Base-by-base conservation (phyloP, 1,140 invertebrate genomes). In the Hydropsyche tenuis region DNA sequence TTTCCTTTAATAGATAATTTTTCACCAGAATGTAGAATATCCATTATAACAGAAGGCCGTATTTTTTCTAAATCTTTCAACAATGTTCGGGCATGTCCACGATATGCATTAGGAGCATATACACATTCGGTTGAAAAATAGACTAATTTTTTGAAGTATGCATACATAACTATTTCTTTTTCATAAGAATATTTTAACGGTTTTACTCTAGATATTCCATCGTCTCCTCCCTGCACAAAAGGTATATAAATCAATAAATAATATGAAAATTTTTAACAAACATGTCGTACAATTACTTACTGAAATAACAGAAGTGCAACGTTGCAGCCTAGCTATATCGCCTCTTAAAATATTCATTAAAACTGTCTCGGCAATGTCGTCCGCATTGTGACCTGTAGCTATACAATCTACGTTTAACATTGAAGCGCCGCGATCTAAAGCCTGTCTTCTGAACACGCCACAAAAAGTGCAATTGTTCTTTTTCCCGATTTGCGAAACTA, bases 161-260 rank as follows among this genome's bases (percentile, higher is more conserved):
- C 97, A 87, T 99, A 99, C 95, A 99, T 98, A 0, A 99, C 98
- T 81, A 99, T 99, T 87, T 99, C 98, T 81, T 99, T 99, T 84
- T 99, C 98, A 83, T 99, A 99, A 2, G 96, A 93, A 81, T 99
- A 99, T 82, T 99, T 99, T 22, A 99, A 90, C 5, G 98, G 98
- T 83, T 99, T 99, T 66, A 95, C 96, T 78, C 97, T 86, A 3
- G 95, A 16, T 43, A 45, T 94, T 77, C 99, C 94, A 16, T 92
- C 87, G 73, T 94, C 95, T 81, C 95, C 94, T 77, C 90, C 88
- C 37, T 93, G 90, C 88, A 96, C 84, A 73, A 87, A 73, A 73
- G n/a, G n/a, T n/a, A n/a, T n/a, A n/a, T n/a, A n/a, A 77, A 16
- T 68, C 45, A 76, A 56, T 37, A 75, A 72, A 68, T 72, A 22